Base-by-base conservation (phyloP, 2,888 invertebrate genomes). In the Acleris emargana region DNA sequence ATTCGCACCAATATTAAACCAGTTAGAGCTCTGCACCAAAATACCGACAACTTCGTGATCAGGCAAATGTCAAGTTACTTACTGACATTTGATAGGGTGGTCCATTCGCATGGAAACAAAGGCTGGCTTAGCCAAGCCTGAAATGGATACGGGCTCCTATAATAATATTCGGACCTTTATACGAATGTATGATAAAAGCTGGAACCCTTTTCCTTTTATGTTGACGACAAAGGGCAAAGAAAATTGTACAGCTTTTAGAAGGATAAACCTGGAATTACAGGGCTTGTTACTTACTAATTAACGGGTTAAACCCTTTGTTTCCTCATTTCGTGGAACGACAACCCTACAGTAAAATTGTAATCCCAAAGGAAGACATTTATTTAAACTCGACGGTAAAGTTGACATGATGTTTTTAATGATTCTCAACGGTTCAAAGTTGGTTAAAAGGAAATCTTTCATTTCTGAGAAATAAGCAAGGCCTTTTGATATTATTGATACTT, bases 31-130 rank as follows among this genome's bases (percentile, higher is more conserved):
- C 71, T 69, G 71, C 70, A 75, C 68, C 58, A 58, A 59, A 70
- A 76, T 77, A 75, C 72, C 67, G 71, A 69, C 73, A 67, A 69
- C 68, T 64, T 87, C 87, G 88, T 88, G 89, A 84, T 83, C 83
- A 71, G 69, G 71, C 78, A 80, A 81, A 81, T 86, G 87, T 82
- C 86, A 85, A 79, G 77, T 77, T 73, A 75, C 78, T 42, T 67
- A 66, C 81, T 87, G 87, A 83, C 86, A 87, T 88, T 88, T 87
- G 71, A 77, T 77, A 74, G 69, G 17, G 49, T 45, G 71, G 76
- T 76, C 76, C 77, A 77, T 67, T 73, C 73, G 58, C 71, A 73
- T 66, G 73, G 72, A 73, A 73, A 64, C 61, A 69, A 59, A 57
- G 57, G 52, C 20, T 52, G n/a, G 45, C n/a, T 38, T 42, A 59